Evolutionary conservation across 92 coral and sea anemone species (phyloP), one percentile per base, ranked within the genome.

Genomic region (Epizoanthus ramosus): DNA sequence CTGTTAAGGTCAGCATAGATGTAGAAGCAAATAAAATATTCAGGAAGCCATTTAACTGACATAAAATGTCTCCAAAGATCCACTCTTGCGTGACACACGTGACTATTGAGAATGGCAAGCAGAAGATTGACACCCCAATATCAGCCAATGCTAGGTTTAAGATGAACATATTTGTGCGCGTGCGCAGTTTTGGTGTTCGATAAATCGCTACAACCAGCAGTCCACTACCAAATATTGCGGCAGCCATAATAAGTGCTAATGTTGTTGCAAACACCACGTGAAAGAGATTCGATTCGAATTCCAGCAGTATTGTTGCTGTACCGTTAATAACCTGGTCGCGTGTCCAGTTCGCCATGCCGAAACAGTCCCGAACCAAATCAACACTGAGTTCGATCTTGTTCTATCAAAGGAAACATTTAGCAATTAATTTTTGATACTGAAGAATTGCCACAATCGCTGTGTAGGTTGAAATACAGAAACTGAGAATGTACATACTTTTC

Each of bases 101-200:
- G 90, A 90, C 79, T 21, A 93, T 68, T 12, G 97, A 90, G 88
- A 93, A 93, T 7, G 97, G 97, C 85, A 93, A 69, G 68, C 94
- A 85, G 23, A 88, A 16, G 21, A 85, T 25, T 9, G 94, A 88
- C 47, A 93, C 92, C 21, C 90, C 92, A 65, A 93, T 31, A 59
- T 93, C 97, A 17, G 94, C 92, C 31, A 83, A 83, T 41, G 97
- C 94, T 69, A 85, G 91, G 86, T 91, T 93, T 33, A 88, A 60
- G 66, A 93, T 88, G 71, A 93, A 93, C 87, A 85, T 60, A 85
- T 91, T 93, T 45, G 97, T 93, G 85, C 90, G 92, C 89, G 94
- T 91, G 84, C 94, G 97, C 85, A 93, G 69, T 16, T 60, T 54
- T 16, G 87, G 86, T 13, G 72, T 88, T 41, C 91, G 89, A 80